phyloP scores from a whole-genome alignment of 1,140 invertebrate genomes.

The Apolygus lucorum region DNA sequence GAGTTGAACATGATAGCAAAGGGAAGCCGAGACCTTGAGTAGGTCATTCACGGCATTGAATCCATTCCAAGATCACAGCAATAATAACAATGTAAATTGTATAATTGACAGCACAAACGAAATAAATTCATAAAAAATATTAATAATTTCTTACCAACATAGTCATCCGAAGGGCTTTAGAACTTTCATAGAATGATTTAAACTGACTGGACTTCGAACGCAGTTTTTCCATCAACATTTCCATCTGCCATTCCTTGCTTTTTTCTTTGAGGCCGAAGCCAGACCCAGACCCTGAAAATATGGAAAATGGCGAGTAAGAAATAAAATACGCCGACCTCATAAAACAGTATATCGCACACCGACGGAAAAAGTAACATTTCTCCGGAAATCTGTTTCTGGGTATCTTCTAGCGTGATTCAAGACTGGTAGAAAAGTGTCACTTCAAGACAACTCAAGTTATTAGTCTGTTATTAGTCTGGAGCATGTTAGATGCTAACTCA shows the following conservation, averaged over 20 bases:
- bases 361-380: neutral
- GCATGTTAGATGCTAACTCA: too few species aligned
- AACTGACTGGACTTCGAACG: slow-evolving; percentile 62
- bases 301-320: neutral
- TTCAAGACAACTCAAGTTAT: neutral
- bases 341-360: neutral
- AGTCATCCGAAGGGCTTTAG: slow-evolving; percentile 73
- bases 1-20: too few species aligned
- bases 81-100: too few species aligned
- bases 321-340: neutral
- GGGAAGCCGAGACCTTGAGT: too few species aligned
- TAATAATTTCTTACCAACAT: slow-evolving; percentile 52
- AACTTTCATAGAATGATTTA: slow-evolving; percentile 71
- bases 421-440: neutral
- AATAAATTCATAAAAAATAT: neutral
- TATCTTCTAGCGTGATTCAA: neutral
- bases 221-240: slow-evolving; percentile 81
- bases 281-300: neutral
- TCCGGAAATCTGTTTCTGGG: neutral
- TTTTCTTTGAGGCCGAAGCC: slow-evolving; percentile 27
- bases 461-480: too few species aligned
- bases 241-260: slow-evolving; percentile 44
- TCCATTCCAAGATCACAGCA: too few species aligned
- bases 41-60: too few species aligned
- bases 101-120: slow-evolving; percentile 8